Conservation (phyloP, 2,113 vertebrate genomes). For the Hydrolagus affinis region DNA sequence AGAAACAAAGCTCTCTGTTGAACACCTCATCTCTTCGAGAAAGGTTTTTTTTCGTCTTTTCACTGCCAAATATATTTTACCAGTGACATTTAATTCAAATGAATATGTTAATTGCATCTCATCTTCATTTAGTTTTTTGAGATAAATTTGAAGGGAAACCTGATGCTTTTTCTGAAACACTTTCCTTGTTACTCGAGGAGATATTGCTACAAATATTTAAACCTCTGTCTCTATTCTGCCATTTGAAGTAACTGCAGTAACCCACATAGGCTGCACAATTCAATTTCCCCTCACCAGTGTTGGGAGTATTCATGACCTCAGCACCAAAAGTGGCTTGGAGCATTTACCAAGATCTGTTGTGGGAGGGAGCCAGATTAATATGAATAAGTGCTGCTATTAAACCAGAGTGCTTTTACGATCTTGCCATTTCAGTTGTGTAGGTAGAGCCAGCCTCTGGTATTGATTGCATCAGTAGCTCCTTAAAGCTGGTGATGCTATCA, state of each 20-base stretch:
- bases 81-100: background rate
- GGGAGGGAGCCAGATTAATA: background rate
- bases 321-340: background rate
- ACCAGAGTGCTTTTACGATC: background rate
- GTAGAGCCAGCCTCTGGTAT: background rate
- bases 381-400: background rate
- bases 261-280: too few species aligned
- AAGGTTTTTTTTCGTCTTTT: conserved; percentile 56
- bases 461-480: background rate
- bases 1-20: conserved; percentile 57
- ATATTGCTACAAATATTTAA: too few species aligned
- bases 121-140: too few species aligned
- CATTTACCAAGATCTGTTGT: background rate
- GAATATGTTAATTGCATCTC: background rate
- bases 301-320: background rate
- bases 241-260: too few species aligned
- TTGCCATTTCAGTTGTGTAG: background rate
- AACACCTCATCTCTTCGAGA: conserved; percentile 68
- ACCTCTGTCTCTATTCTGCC: too few species aligned
- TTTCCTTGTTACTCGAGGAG: too few species aligned
- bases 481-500: background rate
- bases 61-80: conserved; percentile 6
- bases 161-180: too few species aligned
- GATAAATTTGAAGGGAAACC: too few species aligned
- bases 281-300: too few species aligned